Base-by-base conservation (phyloP, 2,113 vertebrate species). In the Pelvicachromis taeniatus region DNA sequence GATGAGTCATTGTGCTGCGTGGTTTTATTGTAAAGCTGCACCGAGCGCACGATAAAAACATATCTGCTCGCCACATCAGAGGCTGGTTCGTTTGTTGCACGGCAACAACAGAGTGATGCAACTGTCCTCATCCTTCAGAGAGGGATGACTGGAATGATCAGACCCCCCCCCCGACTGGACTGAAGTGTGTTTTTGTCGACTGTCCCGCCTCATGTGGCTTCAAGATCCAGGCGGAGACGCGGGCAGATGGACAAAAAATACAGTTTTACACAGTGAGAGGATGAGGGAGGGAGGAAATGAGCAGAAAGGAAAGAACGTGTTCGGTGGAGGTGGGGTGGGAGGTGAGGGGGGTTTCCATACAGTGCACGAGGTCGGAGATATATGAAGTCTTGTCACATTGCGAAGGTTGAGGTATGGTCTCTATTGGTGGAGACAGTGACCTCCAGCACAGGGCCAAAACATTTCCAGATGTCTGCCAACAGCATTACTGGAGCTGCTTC, bases 381-480 rank as follows among this genome's bases (percentile, higher is more conserved):
- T 94, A 92, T 93, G 91, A 94, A 90, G 88, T 53, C 91, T 84
- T 95, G 94, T 95, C 94, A 94, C 88, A 88, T 80, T 52, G 85
- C 54, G 68, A 86, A 85, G 89, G 92, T 54, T 90, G 92, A 91
- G 87, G 81, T 84, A 78, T n/a, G 85, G 88, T 85, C 90, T 91
- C 83, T 91, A 95, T 94, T 94, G 94, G 92, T 90, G 82, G 88
- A 94, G 92, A 95, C 94, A 94, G 83, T 93, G 93, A 94, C 93
- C 93, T 93, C 92, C 89, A 92, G 90, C 78, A 23, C 81, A 26
- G 88, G 78, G 77, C 88, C 87, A 89, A 94, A 95, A 68, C 91
- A 91, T 81, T 94, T 95, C 94, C 94, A 95, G 94, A 95, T 95
- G 94, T 93, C 91, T 93, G 93, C 93, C 93, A 93, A 48, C 88